phyloP scores from a whole-genome alignment of 2,113 vertebrate species.

The Nycticryphes semicollaris region DNA sequence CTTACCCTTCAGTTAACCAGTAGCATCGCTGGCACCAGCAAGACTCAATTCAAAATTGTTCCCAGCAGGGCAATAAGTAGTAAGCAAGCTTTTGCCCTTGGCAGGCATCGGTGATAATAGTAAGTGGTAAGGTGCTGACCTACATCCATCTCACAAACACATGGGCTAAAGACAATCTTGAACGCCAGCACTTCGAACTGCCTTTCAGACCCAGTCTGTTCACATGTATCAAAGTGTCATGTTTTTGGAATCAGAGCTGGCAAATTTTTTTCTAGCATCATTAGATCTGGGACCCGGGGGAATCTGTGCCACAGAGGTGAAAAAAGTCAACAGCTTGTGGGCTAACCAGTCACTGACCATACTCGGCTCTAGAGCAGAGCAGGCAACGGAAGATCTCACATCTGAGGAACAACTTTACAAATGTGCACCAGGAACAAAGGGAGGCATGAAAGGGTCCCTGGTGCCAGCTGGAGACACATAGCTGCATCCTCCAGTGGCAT shows the following conservation, averaged over 20 bases:
- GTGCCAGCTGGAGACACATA: not conserved
- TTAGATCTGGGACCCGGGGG: not conserved
- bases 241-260: not conserved
- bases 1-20: constrained; percentile 1
- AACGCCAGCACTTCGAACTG: not conserved
- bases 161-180: not conserved
- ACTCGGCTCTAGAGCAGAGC: not conserved
- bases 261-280: not conserved
- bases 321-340: not conserved
- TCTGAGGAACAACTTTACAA: not conserved
- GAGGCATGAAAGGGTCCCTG: not conserved
- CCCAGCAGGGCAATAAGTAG: constrained; percentile 2
- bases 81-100: constrained; percentile 39
- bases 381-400: not conserved
- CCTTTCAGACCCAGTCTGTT: not conserved
- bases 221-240: not conserved
- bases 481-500: not conserved
- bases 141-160: not conserved
- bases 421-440: not conserved
- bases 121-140: constrained; percentile 8
- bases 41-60: not conserved
- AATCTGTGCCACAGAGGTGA: not conserved
- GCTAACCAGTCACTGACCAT: not conserved
- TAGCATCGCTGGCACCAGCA: not conserved
- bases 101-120: not conserved